Evolutionary conservation across 2,797 vertebrate species (phyloP), one percentile per base, ranked within the genome.

Genomic region (Sebastes paucispinis): DNA sequence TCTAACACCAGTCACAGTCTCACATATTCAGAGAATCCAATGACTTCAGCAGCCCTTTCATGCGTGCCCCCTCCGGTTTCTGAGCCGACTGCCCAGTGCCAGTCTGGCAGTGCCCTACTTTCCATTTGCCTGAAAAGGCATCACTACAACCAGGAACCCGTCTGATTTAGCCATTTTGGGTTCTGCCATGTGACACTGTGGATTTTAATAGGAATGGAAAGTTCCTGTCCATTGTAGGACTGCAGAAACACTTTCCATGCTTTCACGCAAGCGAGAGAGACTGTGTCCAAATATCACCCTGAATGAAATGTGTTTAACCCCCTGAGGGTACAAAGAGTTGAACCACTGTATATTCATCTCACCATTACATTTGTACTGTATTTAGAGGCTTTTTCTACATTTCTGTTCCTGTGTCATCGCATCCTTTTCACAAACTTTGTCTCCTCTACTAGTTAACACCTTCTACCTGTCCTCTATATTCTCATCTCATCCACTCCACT

Each of bases 91-190:
- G 86, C 75, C 77, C 88, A 86, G 55, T 89, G 86, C 89, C 90
- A 85, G 82, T 82, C 88, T 91, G 84, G 85, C 90, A 79, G 14
- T 79, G 86, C 78, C 89, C 88, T 84, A 77, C 77, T 94, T 95
- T 93, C 91, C 92, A 89, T 83, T 91, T 71, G 87, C 83, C 90
- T 91, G 81, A 88, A 91, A 92, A 90, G 69, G 78, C 87, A 92
- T 92, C 90, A 80, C 75, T 85, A 73, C 75, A 77, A 90, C 86
- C 71, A 90, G 82, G 73, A 88, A 54, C 79, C 70, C 58, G 69
- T 94, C 93, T 95, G 93, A 94, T 94, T 91, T 94, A 88, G 90
- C 89, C 91, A 94, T 94, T 94, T 90, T 90, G 88, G 89, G 86
- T 85, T 90, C 80, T 89, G 85, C 87, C 91, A 92, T 91, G 93